These are phyloP conservation scores for Plotosus lineatus DNA, from an alignment of 2,113 vertebrate genomes.

Conservation along the genomic window DNA sequence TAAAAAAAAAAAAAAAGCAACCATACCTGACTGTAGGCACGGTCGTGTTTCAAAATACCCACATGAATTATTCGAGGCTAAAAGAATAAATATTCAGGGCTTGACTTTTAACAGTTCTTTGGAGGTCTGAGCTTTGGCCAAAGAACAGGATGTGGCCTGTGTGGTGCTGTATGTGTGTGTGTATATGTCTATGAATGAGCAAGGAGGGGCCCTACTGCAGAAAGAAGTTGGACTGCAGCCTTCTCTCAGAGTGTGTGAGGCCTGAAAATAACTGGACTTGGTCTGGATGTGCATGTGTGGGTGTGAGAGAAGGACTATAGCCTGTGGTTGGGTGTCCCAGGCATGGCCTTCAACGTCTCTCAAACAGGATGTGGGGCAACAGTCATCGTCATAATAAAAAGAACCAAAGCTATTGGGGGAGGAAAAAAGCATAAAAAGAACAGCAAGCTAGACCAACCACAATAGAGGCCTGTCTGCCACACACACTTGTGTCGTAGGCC, in stretches of 20 bases:
- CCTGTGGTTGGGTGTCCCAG: conserved; percentile 38
- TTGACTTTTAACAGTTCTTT: conserved; percentile 44
- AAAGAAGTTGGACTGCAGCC: conserved; percentile 34
- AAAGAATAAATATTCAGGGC: conserved; percentile 40
- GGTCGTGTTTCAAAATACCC: conserved; percentile 20
- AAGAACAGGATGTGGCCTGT: conserved; percentile 47
- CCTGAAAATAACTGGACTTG: conserved; percentile 5
- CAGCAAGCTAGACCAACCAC: background rate
- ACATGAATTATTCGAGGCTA: conserved; percentile 37
- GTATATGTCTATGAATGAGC: conserved; percentile 17
- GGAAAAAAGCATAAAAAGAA: background rate
- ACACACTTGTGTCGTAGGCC: background rate
- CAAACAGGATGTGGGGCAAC: conserved; percentile 50
- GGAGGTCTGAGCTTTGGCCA: conserved; percentile 48
- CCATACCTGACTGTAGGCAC: background rate
- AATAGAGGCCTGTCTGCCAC: background rate
- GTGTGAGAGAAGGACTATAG: conserved; percentile 18
- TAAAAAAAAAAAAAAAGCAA: too few relatives aligned
- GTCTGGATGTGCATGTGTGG: conserved; percentile 12
- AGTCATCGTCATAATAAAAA: conserved; percentile 40
- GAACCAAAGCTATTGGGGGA: background rate
- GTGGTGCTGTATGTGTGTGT: conserved; percentile 25
- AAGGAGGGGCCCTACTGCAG: conserved; percentile 18
- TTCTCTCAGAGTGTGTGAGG: conserved; percentile 9
- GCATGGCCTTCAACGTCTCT: conserved; percentile 34